phyloP scores from a whole-genome alignment of 2,888 invertebrate species.

The Torymus auratus region DNA sequence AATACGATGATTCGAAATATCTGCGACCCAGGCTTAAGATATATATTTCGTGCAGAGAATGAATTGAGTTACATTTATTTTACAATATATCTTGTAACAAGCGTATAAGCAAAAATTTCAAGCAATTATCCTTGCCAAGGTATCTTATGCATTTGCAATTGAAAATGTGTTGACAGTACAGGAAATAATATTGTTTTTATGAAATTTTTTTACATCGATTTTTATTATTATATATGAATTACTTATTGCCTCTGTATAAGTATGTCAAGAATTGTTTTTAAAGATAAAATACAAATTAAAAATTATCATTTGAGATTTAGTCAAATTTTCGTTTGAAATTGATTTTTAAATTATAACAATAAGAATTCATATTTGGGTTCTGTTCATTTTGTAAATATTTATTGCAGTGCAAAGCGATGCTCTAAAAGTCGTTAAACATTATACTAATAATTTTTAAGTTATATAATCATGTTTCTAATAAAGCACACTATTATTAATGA shows the following conservation, averaged over 20 bases:
- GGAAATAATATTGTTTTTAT: conserved; percentile 18
- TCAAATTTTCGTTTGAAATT: not conserved
- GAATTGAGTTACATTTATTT: too few species aligned
- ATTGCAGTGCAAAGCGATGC: conserved; percentile 56
- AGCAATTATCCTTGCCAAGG: not conserved
- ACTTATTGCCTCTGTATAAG: conserved; percentile 15
- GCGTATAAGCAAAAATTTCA: not conserved
- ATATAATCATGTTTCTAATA: conserved; percentile 39
- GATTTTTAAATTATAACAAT: conserved; percentile 18
- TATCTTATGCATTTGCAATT: too few species aligned
- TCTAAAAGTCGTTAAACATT: conserved; percentile 46
- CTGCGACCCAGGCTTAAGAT: too few species aligned
- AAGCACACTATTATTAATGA: conserved; percentile 55
- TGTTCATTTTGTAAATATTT: conserved; percentile 40
- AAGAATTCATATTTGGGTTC: conserved; percentile 16
- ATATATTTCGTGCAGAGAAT: too few species aligned
- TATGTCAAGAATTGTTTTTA: not conserved
- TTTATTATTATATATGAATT: conserved; percentile 14
- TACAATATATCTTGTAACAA: too few species aligned
- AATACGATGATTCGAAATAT: too few species aligned
- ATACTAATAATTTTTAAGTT: conserved; percentile 42
- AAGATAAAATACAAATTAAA: too few species aligned
- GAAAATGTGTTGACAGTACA: too few species aligned
- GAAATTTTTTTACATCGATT: conserved; percentile 24
- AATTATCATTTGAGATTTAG: too few species aligned